A percentile compares a stretch with the other conserved stretches of the same genome.
These are phyloP conservation scores for Plagodis pulveraria DNA, from an alignment of 2,888 invertebrate species.

Conservation along the genomic window DNA sequence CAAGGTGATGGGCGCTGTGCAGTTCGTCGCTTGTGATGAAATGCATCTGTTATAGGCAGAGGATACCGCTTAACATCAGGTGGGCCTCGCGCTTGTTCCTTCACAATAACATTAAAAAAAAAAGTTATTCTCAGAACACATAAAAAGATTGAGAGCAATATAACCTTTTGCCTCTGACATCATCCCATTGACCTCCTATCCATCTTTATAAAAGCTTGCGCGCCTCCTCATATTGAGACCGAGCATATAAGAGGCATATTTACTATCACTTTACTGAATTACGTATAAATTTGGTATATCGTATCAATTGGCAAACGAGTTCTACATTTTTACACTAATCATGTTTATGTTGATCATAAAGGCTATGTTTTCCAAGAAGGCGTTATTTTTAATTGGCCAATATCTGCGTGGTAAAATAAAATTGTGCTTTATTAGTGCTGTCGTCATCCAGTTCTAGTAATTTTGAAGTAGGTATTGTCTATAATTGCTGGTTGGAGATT, in stretches of 20 bases:
- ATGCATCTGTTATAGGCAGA: too few species aligned
- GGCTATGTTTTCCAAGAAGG: conserved; percentile 8
- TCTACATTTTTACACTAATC: background rate
- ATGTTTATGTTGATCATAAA: conserved; percentile 5
- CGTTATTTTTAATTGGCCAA: conserved; percentile 3
- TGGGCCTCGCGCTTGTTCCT: too few species aligned
- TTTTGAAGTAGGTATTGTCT: conserved; percentile 16
- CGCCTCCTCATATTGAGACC: conserved; percentile 18
- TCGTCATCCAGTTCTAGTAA: conserved; percentile 14
- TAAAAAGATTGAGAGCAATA: conserved; percentile 18
- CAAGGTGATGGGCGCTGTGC: too few species aligned
- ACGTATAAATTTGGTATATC: conserved; percentile 1
- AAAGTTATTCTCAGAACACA: conserved; percentile 1
- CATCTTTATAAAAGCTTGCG: conserved; percentile 24
- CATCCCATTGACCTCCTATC: conserved; percentile 26
- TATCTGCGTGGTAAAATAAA: conserved; percentile 4
- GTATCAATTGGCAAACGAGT: conserved; percentile 1
- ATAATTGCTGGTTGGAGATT: conserved; percentile 26
- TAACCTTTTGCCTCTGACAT: conserved; percentile 27
- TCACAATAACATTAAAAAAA: too few species aligned
- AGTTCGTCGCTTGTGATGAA: too few species aligned
- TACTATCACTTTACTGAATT: conserved; percentile 13
- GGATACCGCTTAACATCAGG: too few species aligned
- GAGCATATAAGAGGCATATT: conserved; percentile 12
- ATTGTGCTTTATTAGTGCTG: conserved; percentile 8